Evolutionary conservation across 2,888 invertebrate species (phyloP).

Genomic region (Lottia gigantea): DNA sequence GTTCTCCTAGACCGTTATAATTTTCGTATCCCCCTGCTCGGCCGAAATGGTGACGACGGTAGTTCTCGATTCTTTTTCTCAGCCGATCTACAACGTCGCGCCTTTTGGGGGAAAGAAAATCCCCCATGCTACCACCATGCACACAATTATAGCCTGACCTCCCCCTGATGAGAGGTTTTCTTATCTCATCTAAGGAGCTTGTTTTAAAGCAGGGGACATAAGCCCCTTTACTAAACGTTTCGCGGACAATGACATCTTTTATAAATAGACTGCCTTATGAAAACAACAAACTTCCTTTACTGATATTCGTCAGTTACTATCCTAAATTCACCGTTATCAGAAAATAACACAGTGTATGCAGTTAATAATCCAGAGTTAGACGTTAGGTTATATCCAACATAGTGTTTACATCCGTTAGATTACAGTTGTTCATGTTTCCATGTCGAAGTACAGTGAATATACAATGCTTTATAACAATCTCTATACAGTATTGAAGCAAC

Average conservation of each 20-base stretch:
- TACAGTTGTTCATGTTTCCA: neutral
- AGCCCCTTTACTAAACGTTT: neutral
- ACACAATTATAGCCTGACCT: neutral
- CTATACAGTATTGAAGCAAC: constrained; percentile 28
- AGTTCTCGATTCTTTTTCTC: constrained; percentile 83
- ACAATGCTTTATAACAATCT: constrained; percentile 7
- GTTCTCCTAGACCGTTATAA: constrained; percentile 87
- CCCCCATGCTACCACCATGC: constrained; percentile 66
- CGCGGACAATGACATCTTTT: constrained; percentile 8
- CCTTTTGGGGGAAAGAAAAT: constrained; percentile 69
- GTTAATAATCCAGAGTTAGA: too few relatives aligned
- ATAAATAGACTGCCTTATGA: constrained; percentile 6
- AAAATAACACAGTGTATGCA: too few relatives aligned
- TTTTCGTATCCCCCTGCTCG: constrained; percentile 87
- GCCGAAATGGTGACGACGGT: constrained; percentile 86
- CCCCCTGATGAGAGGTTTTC: constrained; percentile 1
- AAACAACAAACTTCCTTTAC: neutral
- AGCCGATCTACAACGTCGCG: constrained; percentile 82
- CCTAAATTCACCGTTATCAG: too few relatives aligned
- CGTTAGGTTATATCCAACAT: too few relatives aligned
- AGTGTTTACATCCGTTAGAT: too few relatives aligned
- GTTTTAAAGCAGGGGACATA: neutral
- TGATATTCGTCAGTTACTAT: too few relatives aligned
- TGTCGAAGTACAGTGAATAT: neutral
- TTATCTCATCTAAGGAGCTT: constrained; percentile 8